Percentiles rank a stretch among this genome's conserved stretches.
phyloP scores from a whole-genome alignment of 53 echinoderm and acorn worm genomes.

The Holothuria scabra region DNA sequence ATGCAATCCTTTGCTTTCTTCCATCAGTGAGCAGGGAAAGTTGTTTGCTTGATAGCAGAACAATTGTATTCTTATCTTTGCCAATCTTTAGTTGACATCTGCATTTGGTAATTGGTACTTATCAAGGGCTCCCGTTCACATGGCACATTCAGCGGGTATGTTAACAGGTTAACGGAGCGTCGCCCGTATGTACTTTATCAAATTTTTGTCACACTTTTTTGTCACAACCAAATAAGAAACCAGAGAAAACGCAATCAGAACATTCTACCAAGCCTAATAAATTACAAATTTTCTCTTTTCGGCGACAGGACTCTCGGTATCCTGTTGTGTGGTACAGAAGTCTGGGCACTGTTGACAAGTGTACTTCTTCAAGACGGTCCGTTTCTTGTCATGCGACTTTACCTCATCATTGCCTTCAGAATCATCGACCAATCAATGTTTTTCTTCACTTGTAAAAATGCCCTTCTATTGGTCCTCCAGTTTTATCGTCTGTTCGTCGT shows the following conservation, averaged over 20 bases:
- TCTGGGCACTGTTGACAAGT: slow-evolving; percentile 86
- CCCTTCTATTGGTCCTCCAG: slow-evolving; percentile 79
- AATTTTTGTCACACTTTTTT: too few relatives aligned
- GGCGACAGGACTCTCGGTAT: slow-evolving; percentile 33
- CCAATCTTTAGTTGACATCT: too few relatives aligned
- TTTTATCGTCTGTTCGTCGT: slow-evolving; percentile 86
- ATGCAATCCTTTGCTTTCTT: too few relatives aligned
- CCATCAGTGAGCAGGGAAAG: too few relatives aligned
- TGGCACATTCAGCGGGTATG: too few relatives aligned
- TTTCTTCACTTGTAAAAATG: slow-evolving; percentile 98
- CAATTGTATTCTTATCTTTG: too few relatives aligned
- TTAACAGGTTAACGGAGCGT: too few relatives aligned
- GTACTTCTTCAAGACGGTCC: slow-evolving; percentile 89
- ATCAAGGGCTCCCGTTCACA: too few relatives aligned
- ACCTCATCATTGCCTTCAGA: slow-evolving; percentile 76
- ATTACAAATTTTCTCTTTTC: background rate
- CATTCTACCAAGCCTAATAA: background rate
- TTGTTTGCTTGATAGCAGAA: too few relatives aligned
- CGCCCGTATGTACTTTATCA: too few relatives aligned
- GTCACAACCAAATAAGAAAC: too few relatives aligned
- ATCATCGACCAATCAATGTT: slow-evolving; percentile 84
- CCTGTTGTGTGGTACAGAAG: slow-evolving; percentile 84
- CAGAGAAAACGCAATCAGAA: background rate
- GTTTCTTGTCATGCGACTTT: slow-evolving; percentile 79
- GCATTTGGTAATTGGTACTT: too few relatives aligned